phyloP scores from a whole-genome alignment of 2,888 invertebrate genomes.

The Agrochola lychnidis region DNA sequence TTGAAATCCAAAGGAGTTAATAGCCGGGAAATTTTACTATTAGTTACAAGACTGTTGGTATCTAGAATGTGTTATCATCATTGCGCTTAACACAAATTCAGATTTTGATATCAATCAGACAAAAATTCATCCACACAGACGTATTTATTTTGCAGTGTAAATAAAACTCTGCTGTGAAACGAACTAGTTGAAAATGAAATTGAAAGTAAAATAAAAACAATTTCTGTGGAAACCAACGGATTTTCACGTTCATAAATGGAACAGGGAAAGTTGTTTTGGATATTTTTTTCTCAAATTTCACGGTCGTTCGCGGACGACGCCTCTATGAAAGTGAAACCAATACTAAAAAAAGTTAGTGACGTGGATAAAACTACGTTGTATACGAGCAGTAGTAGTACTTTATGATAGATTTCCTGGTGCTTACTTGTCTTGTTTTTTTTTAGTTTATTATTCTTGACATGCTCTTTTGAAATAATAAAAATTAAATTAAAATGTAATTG shows the following conservation, averaged over 20 bases:
- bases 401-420: too few relatives aligned
- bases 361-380: background rate
- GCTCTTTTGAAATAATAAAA: too few relatives aligned
- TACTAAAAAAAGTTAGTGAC: background rate
- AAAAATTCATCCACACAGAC: too few relatives aligned
- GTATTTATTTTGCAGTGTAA: background rate
- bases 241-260: background rate
- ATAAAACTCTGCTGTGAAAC: background rate
- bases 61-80: too few relatives aligned
- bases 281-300: background rate
- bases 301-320: background rate
- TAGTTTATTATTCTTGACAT: too few relatives aligned
- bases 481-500: too few relatives aligned
- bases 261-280: background rate
- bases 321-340: conserved; percentile 11
- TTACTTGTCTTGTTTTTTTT: too few relatives aligned
- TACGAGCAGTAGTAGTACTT: background rate
- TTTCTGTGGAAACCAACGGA: too few relatives aligned
- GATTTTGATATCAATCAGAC: background rate
- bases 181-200: background rate
- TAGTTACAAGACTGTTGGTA: background rate
- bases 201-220: background rate
- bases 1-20: background rate
- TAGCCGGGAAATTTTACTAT: background rate
- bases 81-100: too few relatives aligned